Evolutionary conservation across 53 echinoderm and acorn worm genomes (phyloP), one percentile per base, ranked within the genome.

Genomic region (Stichopus horrens): DNA sequence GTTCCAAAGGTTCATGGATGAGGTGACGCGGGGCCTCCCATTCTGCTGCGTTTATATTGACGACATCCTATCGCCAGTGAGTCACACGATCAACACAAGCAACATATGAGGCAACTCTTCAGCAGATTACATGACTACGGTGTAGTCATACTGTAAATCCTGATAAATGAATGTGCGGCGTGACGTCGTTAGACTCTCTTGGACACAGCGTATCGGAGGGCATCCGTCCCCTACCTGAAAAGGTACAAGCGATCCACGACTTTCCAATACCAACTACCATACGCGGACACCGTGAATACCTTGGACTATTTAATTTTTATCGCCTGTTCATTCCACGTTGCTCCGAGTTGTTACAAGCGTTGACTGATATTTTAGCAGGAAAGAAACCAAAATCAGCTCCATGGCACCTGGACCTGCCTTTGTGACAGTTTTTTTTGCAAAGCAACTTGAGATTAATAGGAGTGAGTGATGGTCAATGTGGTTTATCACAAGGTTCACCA

Each of bases 1-100:
- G 4, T 90, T 90, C 76, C 90, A 90, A 23, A 66, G 88, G 8
- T 91, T 91, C 23, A 88, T 91, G 8, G 91, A 91, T 55, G 79
- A 63, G 57, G 91, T 91, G 5, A 18, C 56, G 5, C 88, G 80
- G 2, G 88, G 88, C 4, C 52, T 91, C 4, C 54, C 79, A 5
- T 67, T 88, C 57, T 58, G 76, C 16, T 91, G 73, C 55, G 88
- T 73, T 19, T 91, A 91, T 37, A 79, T 91, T 52, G 91, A 91
- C 37, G 88, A 91, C 52, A 23, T 91, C 0, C 79, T 91, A 71
- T 91, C 19, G 91, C 91, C 4, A 88, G 88, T 73, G 11, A 23
- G 2, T 73, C 81, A 4, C 51, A 5, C 8, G 58, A 57, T 13
- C 81, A 88, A 23, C 91, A 91, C 55, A 86, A 78, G 52, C 79